A percentile compares a stretch with the other conserved stretches of the same genome.
Evolutionary conservation across 2,888 invertebrate genomes (phyloP).

Genomic region (Rotaria socialis): DNA sequence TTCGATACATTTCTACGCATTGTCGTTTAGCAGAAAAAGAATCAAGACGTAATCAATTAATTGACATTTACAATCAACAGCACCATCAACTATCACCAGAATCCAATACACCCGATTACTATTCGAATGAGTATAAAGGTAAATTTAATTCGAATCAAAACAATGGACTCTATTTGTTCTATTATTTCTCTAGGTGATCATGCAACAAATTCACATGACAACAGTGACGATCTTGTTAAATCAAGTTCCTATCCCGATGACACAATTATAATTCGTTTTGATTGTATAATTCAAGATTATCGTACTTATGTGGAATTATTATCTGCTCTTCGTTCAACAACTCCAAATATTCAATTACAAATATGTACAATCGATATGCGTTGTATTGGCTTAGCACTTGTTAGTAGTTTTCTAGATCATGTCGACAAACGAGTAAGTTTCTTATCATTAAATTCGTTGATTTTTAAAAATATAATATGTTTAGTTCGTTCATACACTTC

Average conservation of each 20-base stretch:
- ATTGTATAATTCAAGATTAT: conserved; percentile 44
- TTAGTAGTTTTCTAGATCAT: conserved; percentile 28
- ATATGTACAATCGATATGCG: conserved; percentile 33
- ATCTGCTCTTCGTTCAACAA: conserved; percentile 37
- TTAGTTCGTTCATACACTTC: conserved; percentile 21
- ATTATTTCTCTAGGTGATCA: background rate
- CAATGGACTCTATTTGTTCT: too few relatives aligned
- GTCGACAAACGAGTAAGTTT: conserved; percentile 12
- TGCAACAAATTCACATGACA: background rate
- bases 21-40: conserved; percentile 46
- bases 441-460: too few relatives aligned
- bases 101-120: background rate
- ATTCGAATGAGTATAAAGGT: background rate
- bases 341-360: conserved; percentile 31
- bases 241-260: conserved; percentile 43
- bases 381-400: conserved; percentile 30
- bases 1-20: conserved; percentile 45
- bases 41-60: conserved; percentile 44
- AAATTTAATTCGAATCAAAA: background rate
- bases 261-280: conserved; percentile 42
- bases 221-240: conserved; percentile 39
- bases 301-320: conserved; percentile 43
- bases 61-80: conserved; percentile 45
- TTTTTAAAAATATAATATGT: background rate
- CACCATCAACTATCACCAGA: conserved; percentile 37